Conservation (phyloP, 2,113 vertebrate genomes). For the Solea senegalensis region DNA sequence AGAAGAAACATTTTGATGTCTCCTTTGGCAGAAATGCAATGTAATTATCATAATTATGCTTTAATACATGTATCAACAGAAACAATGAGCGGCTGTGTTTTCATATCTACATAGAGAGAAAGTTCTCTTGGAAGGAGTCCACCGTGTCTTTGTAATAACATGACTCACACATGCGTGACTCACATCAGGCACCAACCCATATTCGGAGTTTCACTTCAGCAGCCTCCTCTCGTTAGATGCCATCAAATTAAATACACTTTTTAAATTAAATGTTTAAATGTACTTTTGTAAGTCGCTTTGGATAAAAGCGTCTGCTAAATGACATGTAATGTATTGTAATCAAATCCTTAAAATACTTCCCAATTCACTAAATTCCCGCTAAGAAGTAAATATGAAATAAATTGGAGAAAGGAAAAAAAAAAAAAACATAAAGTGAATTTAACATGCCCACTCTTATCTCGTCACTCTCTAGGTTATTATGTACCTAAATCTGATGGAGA, state of each 20-base stretch:
- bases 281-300: too few relatives aligned
- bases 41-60: background rate
- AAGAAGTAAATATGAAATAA: background rate
- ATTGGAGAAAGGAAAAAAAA: background rate
- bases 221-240: background rate
- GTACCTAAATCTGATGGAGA: constrained; percentile 97
- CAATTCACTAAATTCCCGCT: background rate
- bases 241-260: too few relatives aligned
- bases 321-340: too few relatives aligned
- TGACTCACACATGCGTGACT: background rate
- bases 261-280: too few relatives aligned
- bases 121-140: background rate
- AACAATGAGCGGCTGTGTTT: background rate
- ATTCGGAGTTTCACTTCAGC: background rate
- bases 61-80: too few relatives aligned
- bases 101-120: background rate
- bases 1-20: too few relatives aligned
- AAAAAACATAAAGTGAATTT: background rate
- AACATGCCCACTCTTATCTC: background rate
- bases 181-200: background rate
- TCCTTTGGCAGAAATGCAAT: background rate
- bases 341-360: background rate
- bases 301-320: too few relatives aligned
- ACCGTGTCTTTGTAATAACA: too few relatives aligned
- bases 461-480: constrained; percentile 87